Conservation (phyloP, 2,888 invertebrate species). For the Acanthopleura granulata region DNA sequence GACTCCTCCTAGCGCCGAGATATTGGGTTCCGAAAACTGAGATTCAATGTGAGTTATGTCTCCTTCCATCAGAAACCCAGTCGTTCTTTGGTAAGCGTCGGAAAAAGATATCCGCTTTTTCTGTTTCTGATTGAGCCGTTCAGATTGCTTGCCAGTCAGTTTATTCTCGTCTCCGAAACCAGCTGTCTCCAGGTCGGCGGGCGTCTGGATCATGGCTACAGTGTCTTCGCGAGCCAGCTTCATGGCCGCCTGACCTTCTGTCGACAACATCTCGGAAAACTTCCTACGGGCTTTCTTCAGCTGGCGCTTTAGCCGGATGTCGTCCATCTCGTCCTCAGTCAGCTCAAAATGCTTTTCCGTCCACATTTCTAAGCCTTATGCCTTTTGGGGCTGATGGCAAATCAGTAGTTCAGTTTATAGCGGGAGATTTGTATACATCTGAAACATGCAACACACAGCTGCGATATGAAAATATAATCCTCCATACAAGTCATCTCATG, state of each 20-base stretch:
- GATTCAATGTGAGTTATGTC: conserved; percentile 37
- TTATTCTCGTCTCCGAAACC: neutral
- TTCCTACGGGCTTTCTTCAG: conserved; percentile 28
- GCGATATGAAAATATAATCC: too few species aligned
- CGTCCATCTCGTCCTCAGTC: conserved; percentile 21
- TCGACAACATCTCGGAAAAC: conserved; percentile 39
- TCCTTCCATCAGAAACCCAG: conserved; percentile 30
- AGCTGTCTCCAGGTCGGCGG: neutral
- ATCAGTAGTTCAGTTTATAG: neutral
- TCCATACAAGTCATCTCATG: too few species aligned
- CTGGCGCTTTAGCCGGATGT: conserved; percentile 26
- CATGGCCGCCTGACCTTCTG: conserved; percentile 42
- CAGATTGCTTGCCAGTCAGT: neutral
- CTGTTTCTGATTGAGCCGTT: neutral
- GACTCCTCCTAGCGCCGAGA: conserved; percentile 35
- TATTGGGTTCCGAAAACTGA: conserved; percentile 20
- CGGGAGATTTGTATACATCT: too few species aligned
- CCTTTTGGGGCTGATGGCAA: neutral
- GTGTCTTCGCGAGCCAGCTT: conserved; percentile 33
- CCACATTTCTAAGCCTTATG: conserved; percentile 3
- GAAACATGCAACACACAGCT: too few species aligned
- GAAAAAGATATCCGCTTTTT: conserved; percentile 29
- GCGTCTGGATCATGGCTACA: neutral
- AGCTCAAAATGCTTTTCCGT: conserved; percentile 21
- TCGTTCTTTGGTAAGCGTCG: conserved; percentile 30